Percentiles rank a stretch among this genome's conserved stretches.
phyloP scores from a whole-genome alignment of 2,888 invertebrate species.

The Agonopterix subpropinquella region DNA sequence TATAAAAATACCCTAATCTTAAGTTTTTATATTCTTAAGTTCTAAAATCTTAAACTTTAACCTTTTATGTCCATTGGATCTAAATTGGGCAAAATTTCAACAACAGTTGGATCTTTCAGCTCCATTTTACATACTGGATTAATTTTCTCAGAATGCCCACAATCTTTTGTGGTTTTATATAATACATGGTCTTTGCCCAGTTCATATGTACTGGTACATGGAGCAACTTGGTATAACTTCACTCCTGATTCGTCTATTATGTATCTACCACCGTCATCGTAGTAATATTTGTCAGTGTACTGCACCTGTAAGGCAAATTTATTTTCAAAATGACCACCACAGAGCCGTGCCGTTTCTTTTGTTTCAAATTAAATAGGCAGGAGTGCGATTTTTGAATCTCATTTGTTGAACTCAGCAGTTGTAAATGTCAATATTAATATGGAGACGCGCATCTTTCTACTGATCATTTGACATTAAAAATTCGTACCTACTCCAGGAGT shows the following conservation, averaged over 20 bases:
- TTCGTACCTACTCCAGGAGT: too few relatives aligned
- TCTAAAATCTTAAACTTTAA: conserved; percentile 4
- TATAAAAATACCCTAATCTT: too few relatives aligned
- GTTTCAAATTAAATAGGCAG: too few relatives aligned
- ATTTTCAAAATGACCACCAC: too few relatives aligned
- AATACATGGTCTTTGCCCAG: conserved; percentile 30
- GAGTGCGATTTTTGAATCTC: too few relatives aligned
- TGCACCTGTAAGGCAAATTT: too few relatives aligned
- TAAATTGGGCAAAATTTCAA: conserved; percentile 28
- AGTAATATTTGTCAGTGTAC: conserved; percentile 31
- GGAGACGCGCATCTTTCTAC: too few relatives aligned
- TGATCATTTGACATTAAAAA: too few relatives aligned
- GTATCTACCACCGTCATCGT: conserved; percentile 45
- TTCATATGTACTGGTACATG: conserved; percentile 44
- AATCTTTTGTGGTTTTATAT: conserved; percentile 30
- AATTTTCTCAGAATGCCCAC: conserved; percentile 35
- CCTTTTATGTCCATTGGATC: conserved; percentile 32
- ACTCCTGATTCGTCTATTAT: conserved; percentile 22
- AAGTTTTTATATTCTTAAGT: too few relatives aligned
- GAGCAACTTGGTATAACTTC: conserved; percentile 42
- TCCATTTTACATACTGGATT: conserved; percentile 28
- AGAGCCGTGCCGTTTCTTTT: too few relatives aligned
- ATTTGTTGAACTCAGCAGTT: too few relatives aligned
- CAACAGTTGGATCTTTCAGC: conserved; percentile 24
- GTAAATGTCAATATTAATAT: too few relatives aligned